Evolutionary conservation across 2,113 vertebrate genomes (phyloP).

Genomic region (Ophthalmolycus amberensis): DNA sequence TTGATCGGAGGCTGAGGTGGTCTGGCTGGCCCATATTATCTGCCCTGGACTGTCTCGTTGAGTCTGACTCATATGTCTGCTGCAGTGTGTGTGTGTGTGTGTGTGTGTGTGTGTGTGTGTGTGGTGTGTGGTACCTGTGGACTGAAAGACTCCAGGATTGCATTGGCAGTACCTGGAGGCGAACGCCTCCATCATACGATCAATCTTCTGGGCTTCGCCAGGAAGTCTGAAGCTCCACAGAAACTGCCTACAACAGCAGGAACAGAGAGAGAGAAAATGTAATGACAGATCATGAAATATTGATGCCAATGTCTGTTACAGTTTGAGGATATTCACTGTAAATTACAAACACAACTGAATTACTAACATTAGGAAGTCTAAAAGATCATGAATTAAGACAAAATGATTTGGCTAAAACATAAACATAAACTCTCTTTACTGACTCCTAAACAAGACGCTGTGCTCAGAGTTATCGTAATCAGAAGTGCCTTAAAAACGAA

Average conservation of each 20-base stretch:
- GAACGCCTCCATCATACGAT: conserved; percentile 99
- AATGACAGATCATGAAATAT: conserved; percentile 27
- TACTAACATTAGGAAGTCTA: neutral
- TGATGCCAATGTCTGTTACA: conserved; percentile 9
- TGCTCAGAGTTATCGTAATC: neutral
- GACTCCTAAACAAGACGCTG: neutral
- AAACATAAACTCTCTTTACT: neutral
- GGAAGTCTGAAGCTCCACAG: conserved; percentile 98
- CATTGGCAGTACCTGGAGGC: conserved; percentile 97
- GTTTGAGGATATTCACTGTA: conserved; percentile 7
- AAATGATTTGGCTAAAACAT: neutral
- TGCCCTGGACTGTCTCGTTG: conserved; percentile 36
- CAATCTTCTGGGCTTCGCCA: conserved; percentile 98
- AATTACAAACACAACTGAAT: conserved; percentile 4
- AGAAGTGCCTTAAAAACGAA: neutral
- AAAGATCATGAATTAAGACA: neutral
- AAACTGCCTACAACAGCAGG: conserved; percentile 88
- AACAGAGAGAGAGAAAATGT: conserved; percentile 1
- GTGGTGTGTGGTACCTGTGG: conserved; percentile 93
- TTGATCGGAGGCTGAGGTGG: conserved; percentile 52
- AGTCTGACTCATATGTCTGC: conserved; percentile 53
- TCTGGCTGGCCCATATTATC: conserved; percentile 42
- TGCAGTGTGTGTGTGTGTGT: conserved; percentile 25
- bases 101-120: too few relatives aligned
- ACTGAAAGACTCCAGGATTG: conserved; percentile 98